Conservation (phyloP, 2,113 vertebrate genomes). For the Corythaeola cristata region DNA sequence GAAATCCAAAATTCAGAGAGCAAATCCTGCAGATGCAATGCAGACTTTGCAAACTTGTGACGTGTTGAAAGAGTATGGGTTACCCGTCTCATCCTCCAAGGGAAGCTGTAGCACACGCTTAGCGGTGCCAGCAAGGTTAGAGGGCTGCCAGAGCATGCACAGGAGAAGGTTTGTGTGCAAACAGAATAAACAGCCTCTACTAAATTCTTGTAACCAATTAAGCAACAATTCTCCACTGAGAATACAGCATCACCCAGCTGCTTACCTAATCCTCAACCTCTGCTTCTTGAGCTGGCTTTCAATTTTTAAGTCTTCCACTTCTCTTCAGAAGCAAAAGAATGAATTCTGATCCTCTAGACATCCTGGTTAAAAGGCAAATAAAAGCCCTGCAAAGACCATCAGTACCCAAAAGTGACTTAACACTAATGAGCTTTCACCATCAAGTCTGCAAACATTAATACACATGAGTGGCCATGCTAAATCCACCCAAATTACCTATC, state of each 20-base stretch:
- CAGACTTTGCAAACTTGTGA: neutral
- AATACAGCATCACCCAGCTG: neutral
- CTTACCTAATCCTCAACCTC: neutral
- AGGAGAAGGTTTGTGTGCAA: neutral
- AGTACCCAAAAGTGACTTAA: neutral
- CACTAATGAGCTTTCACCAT: neutral
- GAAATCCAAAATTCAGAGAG: neutral
- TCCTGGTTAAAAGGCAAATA: neutral
- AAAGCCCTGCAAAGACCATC: neutral
- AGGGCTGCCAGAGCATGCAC: neutral
- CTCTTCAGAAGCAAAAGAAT: neutral
- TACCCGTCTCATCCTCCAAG: neutral
- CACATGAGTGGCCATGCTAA: neutral
- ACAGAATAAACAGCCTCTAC: neutral
- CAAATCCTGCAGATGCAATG: neutral
- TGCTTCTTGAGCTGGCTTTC: neutral
- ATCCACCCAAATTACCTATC: neutral
- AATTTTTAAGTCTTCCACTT: neutral
- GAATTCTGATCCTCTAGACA: neutral
- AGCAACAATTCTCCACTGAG: neutral
- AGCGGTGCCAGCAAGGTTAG: neutral
- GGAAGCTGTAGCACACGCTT: neutral
- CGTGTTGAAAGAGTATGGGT: neutral
- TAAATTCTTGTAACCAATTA: slow-evolving; percentile 22
- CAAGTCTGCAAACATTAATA: neutral